Base-by-base conservation (phyloP, 2,797 vertebrate genomes). In the Smutsia temminckii region DNA sequence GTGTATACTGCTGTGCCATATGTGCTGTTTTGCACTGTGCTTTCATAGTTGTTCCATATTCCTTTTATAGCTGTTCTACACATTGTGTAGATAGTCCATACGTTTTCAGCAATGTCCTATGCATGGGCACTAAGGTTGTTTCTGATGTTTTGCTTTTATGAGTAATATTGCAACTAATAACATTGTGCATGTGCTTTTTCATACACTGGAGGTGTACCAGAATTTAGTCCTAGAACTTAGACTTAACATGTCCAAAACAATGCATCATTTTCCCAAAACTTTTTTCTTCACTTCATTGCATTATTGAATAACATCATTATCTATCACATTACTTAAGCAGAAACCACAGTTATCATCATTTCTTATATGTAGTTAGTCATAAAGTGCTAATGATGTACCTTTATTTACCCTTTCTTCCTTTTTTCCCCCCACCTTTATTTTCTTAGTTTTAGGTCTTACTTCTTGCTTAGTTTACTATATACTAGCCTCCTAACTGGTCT, bases 301-400 rank as follows among this genome's bases (percentile, higher is more conserved):
- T 88, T 94, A 80, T 12, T 80, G 34, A 90, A 40, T 85, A 61
- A 64, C 14, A 46, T 18, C 21, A 51, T 86, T 89, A 18, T 87
- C 29, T 89, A 2, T 49, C 13, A 46, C 94, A 37, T 88, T 84
- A 94, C 51, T 95, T 89, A 86, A 32, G 40, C 51, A 95, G 89
- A 95, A 96, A 94, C 59, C 51, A n/a, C 18, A 18, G 16, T 85
- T 46, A 40, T 75, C 46, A 92, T 81, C 46, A 85, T 94, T 84
- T 86, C 55, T 78, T 89, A 32, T 42, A 80, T 49, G 23, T 77
- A 42, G 8, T 77, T 59, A 93, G 69, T 85, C 17, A 74, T 53
- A 14, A 86, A 80, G 37, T 74, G 29, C 69, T 91, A 78, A 80
- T 91, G 25, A 92, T 85, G 11, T 37, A 53, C 7, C 8, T 86